Base-by-base conservation (phyloP, 2,113 vertebrate genomes). In the Nyctereutes procyonoides region DNA sequence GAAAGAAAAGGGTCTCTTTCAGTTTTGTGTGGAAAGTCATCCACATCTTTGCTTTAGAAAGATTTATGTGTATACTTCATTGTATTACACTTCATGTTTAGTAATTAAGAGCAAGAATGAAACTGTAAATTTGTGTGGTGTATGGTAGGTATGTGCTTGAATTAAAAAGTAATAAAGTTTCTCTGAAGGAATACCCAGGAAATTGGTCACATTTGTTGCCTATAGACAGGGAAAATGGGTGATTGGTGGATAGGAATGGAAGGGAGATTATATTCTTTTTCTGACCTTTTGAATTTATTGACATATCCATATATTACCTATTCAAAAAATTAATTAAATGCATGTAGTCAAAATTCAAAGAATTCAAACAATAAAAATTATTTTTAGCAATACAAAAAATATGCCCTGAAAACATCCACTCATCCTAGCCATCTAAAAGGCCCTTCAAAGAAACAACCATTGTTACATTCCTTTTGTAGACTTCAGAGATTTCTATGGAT, bases 11-110 rank as follows among this genome's bases (percentile, higher is more conserved):
- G 20, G 38, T 63, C 30, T 43, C 58, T 51, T 90, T 90, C 43
- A 90, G 58, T 90, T 77, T 79, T 77, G 35, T 90, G 8, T 77
- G 58, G 58, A 90, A 90, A 53, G 32, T 20, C 76, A 9, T 63
- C 30, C 43, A 90, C 1, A 79, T 63, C 43, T 79, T 90, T 79
- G 73, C 58, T 90, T 90, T 63, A 90, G 88, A 63, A 90, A 90
- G 20, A 90, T 79, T 90, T 63, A 9, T 62, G 38, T 90, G 13
- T 89, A 12, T 13, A n/a, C 19, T 90, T 89, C 30, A 88, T n/a
- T 51, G 19, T 89, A 28, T 89, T 62, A 43, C 35, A 63, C 56
- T 89, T 77, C 14, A 63, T 48, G 14, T 77, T 77, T 90, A 43
- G 30, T 77, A 89, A 51, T 73, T 73, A 88, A 65, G 20, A 71